Evolutionary conservation across 2,113 vertebrate species (phyloP).

Genomic region (Melanotaenia duboulayi): DNA sequence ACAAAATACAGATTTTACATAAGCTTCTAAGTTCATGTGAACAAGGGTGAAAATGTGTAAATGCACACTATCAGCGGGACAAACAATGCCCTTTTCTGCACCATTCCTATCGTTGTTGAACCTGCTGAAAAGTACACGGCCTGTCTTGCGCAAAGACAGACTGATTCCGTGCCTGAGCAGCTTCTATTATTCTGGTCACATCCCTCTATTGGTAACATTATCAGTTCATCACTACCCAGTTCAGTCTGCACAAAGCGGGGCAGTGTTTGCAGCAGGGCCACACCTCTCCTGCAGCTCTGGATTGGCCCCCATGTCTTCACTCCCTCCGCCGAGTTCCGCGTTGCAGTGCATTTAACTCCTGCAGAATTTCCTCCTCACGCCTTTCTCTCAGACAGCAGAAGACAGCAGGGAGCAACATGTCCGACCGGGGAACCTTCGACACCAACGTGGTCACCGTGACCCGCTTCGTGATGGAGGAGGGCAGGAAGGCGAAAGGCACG

Average conservation of each 20-base stretch:
- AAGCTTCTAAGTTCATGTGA: background rate
- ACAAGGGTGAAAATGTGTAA: background rate
- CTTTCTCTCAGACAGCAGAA: constrained; percentile 14
- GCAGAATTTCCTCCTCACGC: constrained; percentile 15
- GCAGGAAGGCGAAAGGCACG: constrained; percentile 87
- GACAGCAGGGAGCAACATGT: constrained; percentile 86
- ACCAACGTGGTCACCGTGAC: constrained; percentile 93
- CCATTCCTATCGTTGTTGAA: no score
- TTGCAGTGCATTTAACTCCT: constrained; percentile 55
- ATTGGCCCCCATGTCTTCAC: constrained; percentile 25
- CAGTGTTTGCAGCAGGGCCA: constrained; percentile 39
- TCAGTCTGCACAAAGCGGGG: constrained; percentile 18
- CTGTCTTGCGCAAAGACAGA: background rate
- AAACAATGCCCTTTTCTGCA: background rate
- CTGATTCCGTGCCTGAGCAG: constrained; percentile 1
- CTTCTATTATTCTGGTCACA: constrained; percentile 56
- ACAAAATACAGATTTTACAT: no score
- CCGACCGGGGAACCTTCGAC: constrained; percentile 88
- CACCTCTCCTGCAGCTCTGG: constrained; percentile 46
- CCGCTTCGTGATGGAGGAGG: constrained; percentile 93
- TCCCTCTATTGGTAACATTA: constrained; percentile 17
- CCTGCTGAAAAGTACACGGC: constrained; percentile 6
- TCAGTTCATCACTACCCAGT: constrained; percentile 26
- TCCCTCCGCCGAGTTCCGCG: constrained; percentile 59
- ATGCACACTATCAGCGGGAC: background rate